Conservation (phyloP, 2,797 vertebrate genomes). For the Nannoperca australis region DNA sequence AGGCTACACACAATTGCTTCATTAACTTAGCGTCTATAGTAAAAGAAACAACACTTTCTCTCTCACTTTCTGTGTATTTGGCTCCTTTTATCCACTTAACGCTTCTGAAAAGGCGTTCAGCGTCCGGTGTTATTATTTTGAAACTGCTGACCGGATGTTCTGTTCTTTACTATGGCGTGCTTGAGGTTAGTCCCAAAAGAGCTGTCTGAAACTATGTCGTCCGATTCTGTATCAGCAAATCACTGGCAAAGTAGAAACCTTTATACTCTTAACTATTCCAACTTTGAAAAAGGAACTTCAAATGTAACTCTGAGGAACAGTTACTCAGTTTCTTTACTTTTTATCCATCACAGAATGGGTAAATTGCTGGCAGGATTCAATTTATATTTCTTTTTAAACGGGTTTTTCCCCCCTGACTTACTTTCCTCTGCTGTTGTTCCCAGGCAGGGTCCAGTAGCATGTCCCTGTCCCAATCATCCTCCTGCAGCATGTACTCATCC, state of each 20-base stretch:
- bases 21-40: not conserved
- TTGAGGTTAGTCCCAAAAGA: not conserved
- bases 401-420: conserved; percentile 72
- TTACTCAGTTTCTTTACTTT: not conserved
- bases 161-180: fast-evolving
- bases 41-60: not conserved
- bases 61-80: not conserved
- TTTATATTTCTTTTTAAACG: too few species aligned
- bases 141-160: conserved; percentile 27
- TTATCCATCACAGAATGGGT: not conserved
- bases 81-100: not conserved
- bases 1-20: not conserved
- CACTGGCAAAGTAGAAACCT: not conserved
- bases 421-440: conserved; percentile 99
- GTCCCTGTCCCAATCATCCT: conserved; percentile 99
- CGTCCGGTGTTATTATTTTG: conserved; percentile 43
- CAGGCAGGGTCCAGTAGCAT: conserved; percentile 97
- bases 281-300: not conserved
- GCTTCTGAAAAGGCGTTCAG: fast-evolving
- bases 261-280: not conserved
- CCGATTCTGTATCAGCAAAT: not conserved
- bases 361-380: not conserved
- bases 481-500: conserved; percentile 95
- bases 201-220: not conserved
- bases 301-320: not conserved